Evolutionary conservation across 2,888 invertebrate species (phyloP).

Genomic region (Drosophila dives): DNA sequence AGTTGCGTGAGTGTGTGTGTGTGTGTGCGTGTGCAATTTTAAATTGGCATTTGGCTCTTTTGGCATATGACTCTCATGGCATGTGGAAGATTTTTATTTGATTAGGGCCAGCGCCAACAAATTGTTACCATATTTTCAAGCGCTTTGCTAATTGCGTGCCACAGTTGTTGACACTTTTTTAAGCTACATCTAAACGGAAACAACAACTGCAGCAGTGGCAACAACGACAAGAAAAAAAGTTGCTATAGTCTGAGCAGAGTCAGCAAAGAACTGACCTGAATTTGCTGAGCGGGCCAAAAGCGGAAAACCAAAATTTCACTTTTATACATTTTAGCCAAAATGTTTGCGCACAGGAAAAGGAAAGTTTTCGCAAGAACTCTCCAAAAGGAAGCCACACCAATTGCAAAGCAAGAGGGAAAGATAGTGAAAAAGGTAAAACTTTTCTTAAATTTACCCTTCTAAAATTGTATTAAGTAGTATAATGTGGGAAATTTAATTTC

Average conservation of each 20-base stretch:
- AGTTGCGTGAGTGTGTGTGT: neutral
- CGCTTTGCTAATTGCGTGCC: slow-evolving; percentile 61
- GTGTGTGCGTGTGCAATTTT: slow-evolving; percentile 9
- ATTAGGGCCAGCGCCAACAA: slow-evolving; percentile 15
- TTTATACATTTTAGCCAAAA: slow-evolving; percentile 31
- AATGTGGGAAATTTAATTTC: neutral
- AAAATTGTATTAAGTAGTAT: neutral
- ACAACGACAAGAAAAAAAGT: slow-evolving; percentile 7
- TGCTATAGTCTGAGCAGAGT: slow-evolving; percentile 25
- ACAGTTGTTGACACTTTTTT: slow-evolving; percentile 63
- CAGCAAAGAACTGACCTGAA: slow-evolving; percentile 40
- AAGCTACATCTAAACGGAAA: slow-evolving; percentile 31
- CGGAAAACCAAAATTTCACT: slow-evolving; percentile 46
- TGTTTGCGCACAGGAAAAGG: slow-evolving; percentile 29
- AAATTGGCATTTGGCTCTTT: slow-evolving; percentile 34
- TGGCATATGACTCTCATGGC: slow-evolving; percentile 15
- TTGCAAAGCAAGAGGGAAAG: slow-evolving; percentile 6
- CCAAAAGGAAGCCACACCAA: slow-evolving; percentile 12
- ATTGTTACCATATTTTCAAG: slow-evolving; percentile 33
- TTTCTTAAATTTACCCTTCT: neutral
- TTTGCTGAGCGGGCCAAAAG: slow-evolving; percentile 53
- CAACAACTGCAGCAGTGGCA: slow-evolving; percentile 5
- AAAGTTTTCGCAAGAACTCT: slow-evolving; percentile 31
- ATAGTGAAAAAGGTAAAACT: neutral
- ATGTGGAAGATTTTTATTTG: slow-evolving; percentile 35